phyloP scores from a whole-genome alignment of 2,797 vertebrate species.

The Hypotaenidia philippensis region DNA sequence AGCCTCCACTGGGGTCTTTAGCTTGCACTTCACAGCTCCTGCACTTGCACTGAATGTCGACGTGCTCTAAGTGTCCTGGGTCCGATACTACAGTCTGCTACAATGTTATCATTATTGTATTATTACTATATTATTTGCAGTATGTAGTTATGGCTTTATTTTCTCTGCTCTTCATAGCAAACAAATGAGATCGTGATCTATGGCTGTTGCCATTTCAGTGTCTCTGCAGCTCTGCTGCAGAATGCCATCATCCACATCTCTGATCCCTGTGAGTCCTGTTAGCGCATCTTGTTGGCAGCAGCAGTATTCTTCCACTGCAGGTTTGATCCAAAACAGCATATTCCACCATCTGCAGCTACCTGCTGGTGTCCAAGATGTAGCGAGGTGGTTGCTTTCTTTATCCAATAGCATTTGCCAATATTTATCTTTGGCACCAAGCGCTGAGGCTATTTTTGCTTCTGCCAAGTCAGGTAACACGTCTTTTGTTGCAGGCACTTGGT shows the following conservation, averaged over 20 bases:
- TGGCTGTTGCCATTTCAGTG: not conserved
- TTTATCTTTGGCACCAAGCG: constrained; percentile 5
- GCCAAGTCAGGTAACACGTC: not conserved
- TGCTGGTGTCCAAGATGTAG: constrained; percentile 64
- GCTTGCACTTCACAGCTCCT: not conserved
- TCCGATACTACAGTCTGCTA: not conserved
- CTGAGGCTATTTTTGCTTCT: constrained; percentile 60
- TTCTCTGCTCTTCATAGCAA: not conserved
- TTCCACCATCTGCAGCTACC: constrained; percentile 70
- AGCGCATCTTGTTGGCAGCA: constrained; percentile 70
- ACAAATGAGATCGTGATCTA: constrained; percentile 17
- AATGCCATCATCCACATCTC: constrained; percentile 67
- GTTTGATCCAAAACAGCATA: constrained; percentile 59
- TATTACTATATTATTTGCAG: not conserved
- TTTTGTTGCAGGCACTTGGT: not conserved
- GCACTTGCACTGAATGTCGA: not conserved
- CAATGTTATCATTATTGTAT: not conserved
- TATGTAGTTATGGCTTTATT: not conserved
- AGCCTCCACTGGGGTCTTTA: not conserved
- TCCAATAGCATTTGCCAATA: constrained; percentile 33
- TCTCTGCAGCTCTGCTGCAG: constrained; percentile 24
- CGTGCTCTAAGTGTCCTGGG: not conserved
- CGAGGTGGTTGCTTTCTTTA: constrained; percentile 48
- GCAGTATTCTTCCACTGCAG: constrained; percentile 61
- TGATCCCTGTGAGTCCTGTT: constrained; percentile 69